Evolutionary conservation across 2,113 vertebrate species (phyloP), one percentile per base, ranked within the genome.

Genomic region (Ceyx cyanopectus): DNA sequence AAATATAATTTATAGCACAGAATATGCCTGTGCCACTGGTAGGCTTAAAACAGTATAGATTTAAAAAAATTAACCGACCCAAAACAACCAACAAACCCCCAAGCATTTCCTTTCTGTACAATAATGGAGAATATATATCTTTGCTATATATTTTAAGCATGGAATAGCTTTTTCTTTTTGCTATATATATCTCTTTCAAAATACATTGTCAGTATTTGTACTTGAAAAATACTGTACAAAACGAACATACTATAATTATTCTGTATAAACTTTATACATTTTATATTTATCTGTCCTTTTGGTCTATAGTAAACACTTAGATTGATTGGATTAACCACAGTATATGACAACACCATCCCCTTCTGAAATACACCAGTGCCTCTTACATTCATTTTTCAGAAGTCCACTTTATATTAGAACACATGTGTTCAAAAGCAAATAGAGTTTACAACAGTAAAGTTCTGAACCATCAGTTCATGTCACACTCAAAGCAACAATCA

Each of bases 151-250:
- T 96, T 97, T 97, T 97, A 97, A 98, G 97, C 95, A 96, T 85
- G 97, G 97, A 97, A 97, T 97, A 98, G 84, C 70, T 95, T 96
- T 95, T 95, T 94, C 92, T 97, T 94, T 97, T 97, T 96, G 95
- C 82, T 98, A 97, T 98, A 97, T 96, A 98, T 98, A 98, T 98
- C 97, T 98, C 96, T 98, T 97, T 96, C 96, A 98, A 98, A 98
- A 98, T 98, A 98, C 97, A 98, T 96, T 97, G 97, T 98, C 98
- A 98, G 98, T 98, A 98, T 98, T 97, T 97, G 97, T 98, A 97
- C 98, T 98, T 98, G 98, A 99, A 99, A 98, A 98, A 98, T 98
- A 98, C 97, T 98, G 97, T 99, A 99, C 98, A 99, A 99, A 99
- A 98, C 98, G 12, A 96, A 97, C 97, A 96, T 98, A 97, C 97